These are phyloP conservation scores for Anoplolepis gracilipes DNA, from an alignment of 1,140 invertebrate genomes.

Conservation along the genomic window DNA sequence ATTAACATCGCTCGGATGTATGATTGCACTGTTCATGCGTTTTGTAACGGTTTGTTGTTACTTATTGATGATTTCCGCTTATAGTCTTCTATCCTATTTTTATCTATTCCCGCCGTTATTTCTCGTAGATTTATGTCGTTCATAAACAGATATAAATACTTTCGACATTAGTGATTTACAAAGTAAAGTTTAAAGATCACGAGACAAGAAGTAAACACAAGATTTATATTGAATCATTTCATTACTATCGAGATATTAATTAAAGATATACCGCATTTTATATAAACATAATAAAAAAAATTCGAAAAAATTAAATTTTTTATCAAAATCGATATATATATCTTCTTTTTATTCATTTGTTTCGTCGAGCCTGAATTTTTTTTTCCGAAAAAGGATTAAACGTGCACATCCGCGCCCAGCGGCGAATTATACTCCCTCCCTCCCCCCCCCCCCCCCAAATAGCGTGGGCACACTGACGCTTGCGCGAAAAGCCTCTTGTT, in stretches of 20 bases:
- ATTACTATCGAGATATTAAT: background rate
- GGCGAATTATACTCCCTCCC: slow-evolving; percentile 41
- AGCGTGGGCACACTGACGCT: slow-evolving; percentile 74
- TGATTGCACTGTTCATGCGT: slow-evolving; percentile 18
- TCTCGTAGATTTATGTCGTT: slow-evolving; percentile 5
- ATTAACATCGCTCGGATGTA: background rate
- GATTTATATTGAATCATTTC: background rate
- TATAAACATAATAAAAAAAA: background rate
- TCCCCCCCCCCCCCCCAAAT: slow-evolving; percentile 61
- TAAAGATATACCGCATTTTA: background rate
- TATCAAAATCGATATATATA: background rate
- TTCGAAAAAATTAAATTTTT: background rate
- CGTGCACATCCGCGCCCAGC: background rate
- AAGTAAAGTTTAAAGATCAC: background rate
- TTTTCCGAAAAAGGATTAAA: background rate
- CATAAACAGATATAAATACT: slow-evolving; percentile 26
- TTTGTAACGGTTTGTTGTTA: slow-evolving; percentile 21
- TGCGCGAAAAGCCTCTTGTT: slow-evolving; percentile 72
- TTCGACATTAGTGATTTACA: background rate
- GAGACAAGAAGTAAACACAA: background rate
- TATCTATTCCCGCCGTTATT: background rate
- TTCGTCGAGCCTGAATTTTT: background rate
- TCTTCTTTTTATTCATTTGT: background rate
- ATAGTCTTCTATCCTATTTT: slow-evolving; percentile 36
- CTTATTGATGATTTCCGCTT: slow-evolving; percentile 42